A percentile compares a stretch with the other conserved stretches of the same genome.
Conservation (phyloP, 2,888 invertebrate species). For the Metellina segmentata region DNA sequence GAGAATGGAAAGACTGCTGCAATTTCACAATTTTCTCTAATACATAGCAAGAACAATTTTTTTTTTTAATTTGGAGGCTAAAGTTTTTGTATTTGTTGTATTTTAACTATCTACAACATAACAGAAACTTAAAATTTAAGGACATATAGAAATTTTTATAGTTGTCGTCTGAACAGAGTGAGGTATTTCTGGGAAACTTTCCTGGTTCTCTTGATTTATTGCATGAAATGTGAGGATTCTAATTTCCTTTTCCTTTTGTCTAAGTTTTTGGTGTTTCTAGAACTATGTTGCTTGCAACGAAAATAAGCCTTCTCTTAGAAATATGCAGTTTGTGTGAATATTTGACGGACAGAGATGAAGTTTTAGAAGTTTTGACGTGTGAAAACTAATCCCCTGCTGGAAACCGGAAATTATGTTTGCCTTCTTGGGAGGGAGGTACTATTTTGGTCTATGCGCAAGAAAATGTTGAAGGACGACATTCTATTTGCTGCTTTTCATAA, state of each 20-base stretch:
- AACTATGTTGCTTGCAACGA: slow-evolving; percentile 16
- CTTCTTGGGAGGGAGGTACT: background rate
- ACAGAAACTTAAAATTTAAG: too few relatives aligned
- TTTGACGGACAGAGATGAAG: slow-evolving; percentile 38
- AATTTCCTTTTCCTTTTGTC: slow-evolving; percentile 38
- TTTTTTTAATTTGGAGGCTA: too few relatives aligned
- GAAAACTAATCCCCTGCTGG: slow-evolving; percentile 31
- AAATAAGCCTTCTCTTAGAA: slow-evolving; percentile 43
- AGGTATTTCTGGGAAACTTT: too few relatives aligned
- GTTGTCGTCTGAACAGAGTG: too few relatives aligned
- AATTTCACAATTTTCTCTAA: too few relatives aligned
- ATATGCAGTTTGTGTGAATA: slow-evolving; percentile 53
- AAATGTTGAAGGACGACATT: slow-evolving; percentile 5
- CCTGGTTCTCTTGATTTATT: background rate
- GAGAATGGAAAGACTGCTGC: too few relatives aligned
- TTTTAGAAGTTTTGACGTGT: slow-evolving; percentile 40
- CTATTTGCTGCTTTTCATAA: background rate
- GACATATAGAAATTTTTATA: too few relatives aligned
- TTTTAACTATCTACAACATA: too few relatives aligned
- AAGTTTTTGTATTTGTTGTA: too few relatives aligned
- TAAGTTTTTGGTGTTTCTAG: background rate
- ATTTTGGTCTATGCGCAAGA: slow-evolving; percentile 17
- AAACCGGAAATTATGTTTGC: slow-evolving; percentile 63
- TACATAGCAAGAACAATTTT: too few relatives aligned
- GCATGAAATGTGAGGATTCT: slow-evolving; percentile 20